These are phyloP conservation scores for Eidolon dupreanum DNA, from an alignment of 2,797 vertebrate genomes.

Conservation along the genomic window DNA sequence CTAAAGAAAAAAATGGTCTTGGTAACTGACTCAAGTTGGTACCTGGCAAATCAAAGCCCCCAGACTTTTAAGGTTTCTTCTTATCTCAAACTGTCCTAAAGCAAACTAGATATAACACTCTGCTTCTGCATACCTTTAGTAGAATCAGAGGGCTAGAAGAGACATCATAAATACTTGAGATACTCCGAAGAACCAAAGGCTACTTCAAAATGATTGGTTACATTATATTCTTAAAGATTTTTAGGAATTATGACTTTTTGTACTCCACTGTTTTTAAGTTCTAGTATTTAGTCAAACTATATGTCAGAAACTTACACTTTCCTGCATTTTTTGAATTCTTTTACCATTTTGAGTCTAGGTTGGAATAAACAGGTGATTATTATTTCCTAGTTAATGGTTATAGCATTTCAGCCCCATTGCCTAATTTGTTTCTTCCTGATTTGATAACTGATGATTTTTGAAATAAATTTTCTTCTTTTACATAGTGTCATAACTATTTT, in stretches of 20 bases:
- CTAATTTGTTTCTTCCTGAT: neutral
- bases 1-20: neutral
- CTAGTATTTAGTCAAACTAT: neutral
- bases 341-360: neutral
- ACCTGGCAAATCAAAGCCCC: neutral
- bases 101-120: neutral
- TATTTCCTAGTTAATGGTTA: neutral
- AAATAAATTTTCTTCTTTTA: conserved; percentile 1
- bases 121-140: neutral
- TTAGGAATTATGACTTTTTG: neutral
- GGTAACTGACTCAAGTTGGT: neutral
- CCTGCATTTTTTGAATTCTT: neutral
- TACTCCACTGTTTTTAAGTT: neutral
- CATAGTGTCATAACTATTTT: neutral
- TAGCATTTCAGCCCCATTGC: neutral
- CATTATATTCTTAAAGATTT: neutral
- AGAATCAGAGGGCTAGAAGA: neutral
- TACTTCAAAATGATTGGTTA: neutral
- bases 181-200: neutral
- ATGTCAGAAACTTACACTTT: neutral
- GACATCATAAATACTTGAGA: neutral
- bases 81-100: neutral
- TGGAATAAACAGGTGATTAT: neutral
- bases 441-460: neutral
- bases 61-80: neutral